Percentiles rank a stretch among this genome's conserved stretches.
These are phyloP conservation scores for Myathropa florea DNA, from an alignment of 2,888 invertebrate species.

Conservation along the genomic window DNA sequence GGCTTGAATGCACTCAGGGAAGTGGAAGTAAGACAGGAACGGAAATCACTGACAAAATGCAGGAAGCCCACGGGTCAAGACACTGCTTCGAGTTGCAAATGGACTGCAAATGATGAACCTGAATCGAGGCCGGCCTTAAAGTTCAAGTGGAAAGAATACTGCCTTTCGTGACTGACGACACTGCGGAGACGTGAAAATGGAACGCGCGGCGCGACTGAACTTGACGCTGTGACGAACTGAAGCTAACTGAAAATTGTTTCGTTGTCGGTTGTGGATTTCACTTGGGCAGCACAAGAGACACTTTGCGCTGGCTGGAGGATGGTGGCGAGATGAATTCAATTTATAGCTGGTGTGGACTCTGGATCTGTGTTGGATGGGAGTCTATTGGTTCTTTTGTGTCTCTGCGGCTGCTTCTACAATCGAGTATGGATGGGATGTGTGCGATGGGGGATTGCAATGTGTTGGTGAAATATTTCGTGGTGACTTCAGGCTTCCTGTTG, in stretches of 20 bases:
- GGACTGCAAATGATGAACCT: conserved; percentile 3
- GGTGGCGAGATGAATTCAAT: background rate
- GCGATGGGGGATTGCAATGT: background rate
- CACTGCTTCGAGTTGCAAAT: background rate
- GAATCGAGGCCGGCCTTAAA: conserved; percentile 37
- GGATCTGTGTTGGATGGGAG: background rate
- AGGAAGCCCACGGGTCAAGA: conserved; percentile 60
- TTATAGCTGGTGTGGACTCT: background rate
- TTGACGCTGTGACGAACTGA: conserved; percentile 29
- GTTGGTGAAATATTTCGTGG: background rate
- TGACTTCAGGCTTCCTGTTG: background rate
- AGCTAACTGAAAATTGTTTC: conserved; percentile 44
- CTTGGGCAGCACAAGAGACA: conserved; percentile 17
- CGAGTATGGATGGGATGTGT: background rate
- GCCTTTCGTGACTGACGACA: background rate
- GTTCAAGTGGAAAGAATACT: conserved; percentile 28
- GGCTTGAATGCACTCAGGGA: conserved; percentile 60
- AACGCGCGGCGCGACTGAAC: conserved; percentile 21
- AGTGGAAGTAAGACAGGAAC: conserved; percentile 62
- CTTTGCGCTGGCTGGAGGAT: background rate
- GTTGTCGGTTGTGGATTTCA: conserved; percentile 12
- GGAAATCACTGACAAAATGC: conserved; percentile 37
- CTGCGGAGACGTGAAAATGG: background rate
- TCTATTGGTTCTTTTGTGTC: conserved; percentile 5
- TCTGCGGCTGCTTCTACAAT: background rate